phyloP scores from a whole-genome alignment of 2,888 invertebrate species.

The Drosophila suboccidentalis region DNA sequence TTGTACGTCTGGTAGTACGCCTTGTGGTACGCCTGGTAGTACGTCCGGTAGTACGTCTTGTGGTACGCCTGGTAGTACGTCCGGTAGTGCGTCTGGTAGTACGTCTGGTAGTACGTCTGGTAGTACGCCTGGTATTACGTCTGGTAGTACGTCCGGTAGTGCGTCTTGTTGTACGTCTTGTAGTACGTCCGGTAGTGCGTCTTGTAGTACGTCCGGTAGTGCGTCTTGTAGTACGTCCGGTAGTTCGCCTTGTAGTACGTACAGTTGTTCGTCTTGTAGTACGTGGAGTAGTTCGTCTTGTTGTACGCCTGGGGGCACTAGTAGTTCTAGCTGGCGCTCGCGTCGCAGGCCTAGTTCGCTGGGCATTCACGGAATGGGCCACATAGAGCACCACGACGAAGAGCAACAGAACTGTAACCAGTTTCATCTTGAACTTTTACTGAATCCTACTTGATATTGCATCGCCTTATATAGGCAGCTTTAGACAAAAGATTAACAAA shows the following conservation, averaged over 20 bases:
- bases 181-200: conserved; percentile 1
- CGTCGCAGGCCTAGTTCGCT: no score
- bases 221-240: neutral
- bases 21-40: neutral
- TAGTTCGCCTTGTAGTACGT: neutral
- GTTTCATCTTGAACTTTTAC: no score
- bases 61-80: neutral
- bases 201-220: neutral
- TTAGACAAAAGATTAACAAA: neutral
- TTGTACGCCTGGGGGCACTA: neutral
- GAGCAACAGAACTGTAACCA: no score
- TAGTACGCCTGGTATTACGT: neutral
- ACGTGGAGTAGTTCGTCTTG: neutral
- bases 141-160: neutral
- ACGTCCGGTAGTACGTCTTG: no score
- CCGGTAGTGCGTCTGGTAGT: neutral
- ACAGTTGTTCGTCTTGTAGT: neutral
- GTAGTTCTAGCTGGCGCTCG: neutral
- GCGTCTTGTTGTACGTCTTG: neutral
- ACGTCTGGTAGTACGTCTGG: conserved; percentile 2
- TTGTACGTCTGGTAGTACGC: neutral
- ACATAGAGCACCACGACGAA: no score
- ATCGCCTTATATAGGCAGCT: no score
- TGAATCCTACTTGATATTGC: no score
- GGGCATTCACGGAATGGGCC: no score